Evolutionary conservation across 2,888 invertebrate genomes (phyloP).

Genomic region (Orthosia gracilis): DNA sequence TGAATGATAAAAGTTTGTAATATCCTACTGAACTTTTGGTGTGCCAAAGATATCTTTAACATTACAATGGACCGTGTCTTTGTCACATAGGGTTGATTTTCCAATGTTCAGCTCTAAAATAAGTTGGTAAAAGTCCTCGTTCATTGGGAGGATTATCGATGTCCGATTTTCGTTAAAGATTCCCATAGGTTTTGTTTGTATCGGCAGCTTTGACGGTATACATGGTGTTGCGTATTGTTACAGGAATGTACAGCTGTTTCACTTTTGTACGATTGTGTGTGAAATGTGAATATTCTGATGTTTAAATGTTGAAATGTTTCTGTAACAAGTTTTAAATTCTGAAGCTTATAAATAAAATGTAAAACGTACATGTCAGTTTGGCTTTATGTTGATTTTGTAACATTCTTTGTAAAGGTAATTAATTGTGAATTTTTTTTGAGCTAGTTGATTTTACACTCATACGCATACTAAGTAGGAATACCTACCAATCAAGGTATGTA

Average conservation of each 20-base stretch:
- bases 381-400: neutral
- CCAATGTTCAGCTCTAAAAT: neutral
- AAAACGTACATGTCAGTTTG: neutral
- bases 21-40: conserved; percentile 61
- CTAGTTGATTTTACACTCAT: too few relatives aligned
- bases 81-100: conserved; percentile 39
- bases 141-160: conserved; percentile 78
- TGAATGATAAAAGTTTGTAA: conserved; percentile 50
- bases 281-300: conserved; percentile 52
- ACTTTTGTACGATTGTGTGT: conserved; percentile 54
- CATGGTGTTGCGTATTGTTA: conserved; percentile 66
- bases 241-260: conserved; percentile 58
- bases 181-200: conserved; percentile 75
- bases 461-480: too few relatives aligned
- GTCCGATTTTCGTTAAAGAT: conserved; percentile 75
- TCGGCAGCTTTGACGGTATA: conserved; percentile 67
- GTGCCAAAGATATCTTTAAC: conserved; percentile 44
- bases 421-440: neutral
- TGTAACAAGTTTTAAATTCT: conserved; percentile 12
- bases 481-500: neutral
- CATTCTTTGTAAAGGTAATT: neutral
- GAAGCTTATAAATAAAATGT: neutral
- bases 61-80: conserved; percentile 6
- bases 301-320: conserved; percentile 30
- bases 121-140: conserved; percentile 54